Percentiles rank a stretch among this genome's conserved stretches.
Evolutionary conservation across 2,888 invertebrate genomes (phyloP).

Genomic region (Elysia crispata): DNA sequence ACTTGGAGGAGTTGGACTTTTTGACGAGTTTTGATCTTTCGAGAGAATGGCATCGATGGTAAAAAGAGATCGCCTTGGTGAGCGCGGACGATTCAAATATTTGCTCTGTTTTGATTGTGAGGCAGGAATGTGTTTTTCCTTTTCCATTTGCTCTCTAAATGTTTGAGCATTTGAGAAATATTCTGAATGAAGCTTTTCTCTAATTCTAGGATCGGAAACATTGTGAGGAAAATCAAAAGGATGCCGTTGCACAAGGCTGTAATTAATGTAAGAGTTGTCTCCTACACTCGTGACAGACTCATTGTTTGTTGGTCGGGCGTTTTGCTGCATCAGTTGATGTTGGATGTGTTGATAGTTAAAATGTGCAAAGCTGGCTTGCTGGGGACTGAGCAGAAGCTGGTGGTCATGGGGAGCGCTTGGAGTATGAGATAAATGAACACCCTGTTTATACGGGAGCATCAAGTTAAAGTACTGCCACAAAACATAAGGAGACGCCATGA

Average conservation of each 20-base stretch:
- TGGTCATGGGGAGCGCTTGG: constrained; percentile 53
- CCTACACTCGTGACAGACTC: not conserved
- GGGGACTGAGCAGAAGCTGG: constrained; percentile 5
- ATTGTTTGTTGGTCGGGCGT: not conserved
- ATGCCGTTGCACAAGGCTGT: too few species aligned
- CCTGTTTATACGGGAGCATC: constrained; percentile 54
- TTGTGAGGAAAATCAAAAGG: too few species aligned
- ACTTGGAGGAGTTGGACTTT: too few species aligned
- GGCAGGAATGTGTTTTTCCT: too few species aligned
- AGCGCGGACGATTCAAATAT: not conserved
- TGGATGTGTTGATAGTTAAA: constrained; percentile 17
- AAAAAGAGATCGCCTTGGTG: constrained; percentile 60
- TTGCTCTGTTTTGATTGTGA: too few species aligned
- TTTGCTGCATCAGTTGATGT: constrained; percentile 17
- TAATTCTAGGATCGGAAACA: too few species aligned
- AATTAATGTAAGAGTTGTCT: too few species aligned
- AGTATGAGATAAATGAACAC: constrained; percentile 65
- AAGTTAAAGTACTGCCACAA: constrained; percentile 54
- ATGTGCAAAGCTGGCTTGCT: constrained; percentile 11
- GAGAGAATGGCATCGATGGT: constrained; percentile 68
- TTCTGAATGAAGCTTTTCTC: too few species aligned
- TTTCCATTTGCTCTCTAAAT: too few species aligned
- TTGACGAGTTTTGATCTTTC: constrained; percentile 49
- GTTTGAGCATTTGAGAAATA: too few species aligned
- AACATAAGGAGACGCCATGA: constrained; percentile 43